Evolutionary conservation across 1,140 invertebrate species (phyloP), one percentile per base, ranked within the genome.

Genomic region (Druon quercuslanigerum): DNA sequence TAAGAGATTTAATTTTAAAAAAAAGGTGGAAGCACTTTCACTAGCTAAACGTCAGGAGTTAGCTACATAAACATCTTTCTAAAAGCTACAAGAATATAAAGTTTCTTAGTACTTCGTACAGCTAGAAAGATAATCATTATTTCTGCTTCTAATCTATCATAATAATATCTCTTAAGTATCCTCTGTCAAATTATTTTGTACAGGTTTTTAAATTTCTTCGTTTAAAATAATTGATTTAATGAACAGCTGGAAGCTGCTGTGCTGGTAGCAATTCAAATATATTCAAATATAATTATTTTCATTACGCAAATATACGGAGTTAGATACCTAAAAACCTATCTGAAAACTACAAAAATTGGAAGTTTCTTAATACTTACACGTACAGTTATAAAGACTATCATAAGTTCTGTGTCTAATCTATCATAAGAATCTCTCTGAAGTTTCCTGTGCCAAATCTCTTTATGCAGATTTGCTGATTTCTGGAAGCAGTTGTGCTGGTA

Each of bases 171-270:
- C 11, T 5, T 16, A 7, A 66, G 25, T 25, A 33, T 33, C 57
- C 25, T 40, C 40, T 40, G 25, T 16, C 25, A 66, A 66, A 66
- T 46, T 14, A 40, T 14, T 33, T 66, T 8, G 60, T 66, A 20
- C 33, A 66, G 60, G 40, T 66, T 20, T 66, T 9, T 20, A 46
- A 66, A 66, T 66, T 46, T 16, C 60, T 46, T 74, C 20, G 52
- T 54, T 16, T 74, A 20, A 19, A 17, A 74, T 33, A 74, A 74
- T 74, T 74, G 52, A 74, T 74, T 74, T 74, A 40, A 54, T 33
- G 52, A 74, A 66, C 20, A 66, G 60, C 46, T 66, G 60, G 33
- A 66, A 66, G 60, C 33, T 46, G 60, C 46, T 66, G 60, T 66
- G 25, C 52, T 19, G 17, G 52, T 33, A 66, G 46, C 60, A 46